Base-by-base conservation (phyloP, 2,113 vertebrate genomes). In the Phyllopteryx taeniolatus region DNA sequence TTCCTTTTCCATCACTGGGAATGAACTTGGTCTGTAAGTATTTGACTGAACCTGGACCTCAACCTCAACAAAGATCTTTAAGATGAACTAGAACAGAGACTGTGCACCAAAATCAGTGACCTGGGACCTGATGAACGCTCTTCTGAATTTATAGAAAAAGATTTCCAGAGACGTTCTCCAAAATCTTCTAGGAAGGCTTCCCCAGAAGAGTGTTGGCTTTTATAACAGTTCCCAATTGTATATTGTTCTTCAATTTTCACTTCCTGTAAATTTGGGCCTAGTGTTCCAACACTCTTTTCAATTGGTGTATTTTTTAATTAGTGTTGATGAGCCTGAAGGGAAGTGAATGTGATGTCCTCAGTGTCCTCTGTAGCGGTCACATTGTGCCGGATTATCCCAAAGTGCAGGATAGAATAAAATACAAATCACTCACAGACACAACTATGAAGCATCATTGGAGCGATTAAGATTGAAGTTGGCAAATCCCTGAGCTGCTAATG, bases 401-500 rank as follows among this genome's bases (percentile, higher is more conserved):
- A 80, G 73, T 56, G 71, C 70, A 54, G 75, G 81, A 81, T 54
- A 83, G 79, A 88, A 89, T 87, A 79, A 86, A 83, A 82, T 42
- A 74, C 81, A 77, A 82, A 78, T 85, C 74, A 81, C 44, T 78
- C 62, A 51, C 62, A 85, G 75, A 83, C 82, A 79, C 81, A 88
- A 79, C 76, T 77, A 83, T 71, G 86, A 86, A 79, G 78, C 84
- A 86, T 90, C 86, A 89, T 83, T 80, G 75, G 71, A 78, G 65
- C 70, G 84, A 89, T 87, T 83, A 85, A 79, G 81, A 74, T 74
- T 84, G 79, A 87, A 86, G 83, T 88, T 76, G 81, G 78, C 68
- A 86, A 91, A 89, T 88, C 87, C 86, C 82, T 75, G 74, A 86
- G 85, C 83, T 79, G 74, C 82, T 88, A 87, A 90, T 90, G 86